A percentile compares a stretch with the other conserved stretches of the same genome.
phyloP scores from a whole-genome alignment of 2,888 invertebrate species.

The Patella depressa region DNA sequence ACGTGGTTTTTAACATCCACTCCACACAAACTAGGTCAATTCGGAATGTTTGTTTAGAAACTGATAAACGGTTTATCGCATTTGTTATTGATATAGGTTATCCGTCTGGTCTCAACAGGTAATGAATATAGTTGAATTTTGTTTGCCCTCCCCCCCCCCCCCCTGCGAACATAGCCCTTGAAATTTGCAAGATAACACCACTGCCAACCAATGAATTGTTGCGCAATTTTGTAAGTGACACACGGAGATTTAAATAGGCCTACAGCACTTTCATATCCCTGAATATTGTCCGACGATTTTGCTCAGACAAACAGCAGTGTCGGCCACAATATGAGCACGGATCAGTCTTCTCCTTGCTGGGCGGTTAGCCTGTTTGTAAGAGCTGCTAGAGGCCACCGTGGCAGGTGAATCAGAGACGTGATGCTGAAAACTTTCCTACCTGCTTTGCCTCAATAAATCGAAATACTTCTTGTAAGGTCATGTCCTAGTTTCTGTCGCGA shows the following conservation, averaged over 20 bases:
- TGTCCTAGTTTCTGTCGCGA: conserved; percentile 29
- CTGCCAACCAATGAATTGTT: too few relatives aligned
- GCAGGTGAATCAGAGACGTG: conserved; percentile 31
- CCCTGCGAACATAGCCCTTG: too few relatives aligned
- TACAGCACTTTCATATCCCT: neutral
- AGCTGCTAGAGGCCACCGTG: conserved; percentile 16
- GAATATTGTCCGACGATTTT: neutral
- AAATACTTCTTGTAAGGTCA: conserved; percentile 41
- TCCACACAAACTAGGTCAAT: too few relatives aligned
- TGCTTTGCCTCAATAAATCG: conserved; percentile 45
- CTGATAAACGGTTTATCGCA: too few relatives aligned
- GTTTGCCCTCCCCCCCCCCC: too few relatives aligned
- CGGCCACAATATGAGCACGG: conserved; percentile 37
- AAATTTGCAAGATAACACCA: too few relatives aligned
- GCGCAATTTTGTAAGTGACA: neutral
- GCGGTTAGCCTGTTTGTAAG: conserved; percentile 23
- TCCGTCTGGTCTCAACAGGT: too few relatives aligned
- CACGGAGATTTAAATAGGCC: conserved; percentile 15
- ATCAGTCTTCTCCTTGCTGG: conserved; percentile 35
- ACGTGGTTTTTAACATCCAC: too few relatives aligned
- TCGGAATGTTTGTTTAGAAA: too few relatives aligned
- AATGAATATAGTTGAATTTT: too few relatives aligned
- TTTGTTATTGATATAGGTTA: too few relatives aligned
- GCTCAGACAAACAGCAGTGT: conserved; percentile 17
- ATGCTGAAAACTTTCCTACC: too few relatives aligned